These are phyloP conservation scores for Enteromius unitaeniatus DNA, from an alignment of 2,797 vertebrate species.

Conservation along the genomic window DNA sequence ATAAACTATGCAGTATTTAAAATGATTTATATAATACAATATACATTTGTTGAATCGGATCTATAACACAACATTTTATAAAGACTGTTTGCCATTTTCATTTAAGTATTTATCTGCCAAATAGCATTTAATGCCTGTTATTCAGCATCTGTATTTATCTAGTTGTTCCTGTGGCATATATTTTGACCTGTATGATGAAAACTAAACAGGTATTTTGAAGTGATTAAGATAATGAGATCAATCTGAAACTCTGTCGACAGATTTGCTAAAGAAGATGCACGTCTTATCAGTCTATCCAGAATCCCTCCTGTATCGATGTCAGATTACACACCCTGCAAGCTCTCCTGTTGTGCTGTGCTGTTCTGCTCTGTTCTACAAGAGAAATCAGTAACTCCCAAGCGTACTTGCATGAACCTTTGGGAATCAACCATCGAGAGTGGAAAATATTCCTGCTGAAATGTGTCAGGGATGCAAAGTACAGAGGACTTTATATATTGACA, in stretches of 20 bases:
- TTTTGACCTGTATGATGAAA: conserved; percentile 6
- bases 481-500: too few species aligned
- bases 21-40: neutral
- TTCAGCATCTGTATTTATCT: conserved; percentile 1
- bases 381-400: conserved; percentile 57
- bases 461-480: neutral
- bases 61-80: neutral
- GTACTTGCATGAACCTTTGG: conserved; percentile 65
- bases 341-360: conserved; percentile 47
- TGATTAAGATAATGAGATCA: conserved; percentile 53
- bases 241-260: conserved; percentile 40
- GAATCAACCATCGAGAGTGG: conserved; percentile 77
- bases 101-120: neutral
- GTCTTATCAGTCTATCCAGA: conserved; percentile 52
- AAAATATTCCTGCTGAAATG: conserved; percentile 56
- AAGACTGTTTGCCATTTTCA: neutral
- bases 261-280: conserved; percentile 46
- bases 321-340: conserved; percentile 52
- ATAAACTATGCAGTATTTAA: neutral
- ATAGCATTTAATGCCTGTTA: neutral
- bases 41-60: neutral
- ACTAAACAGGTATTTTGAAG: conserved; percentile 33
- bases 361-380: conserved; percentile 60
- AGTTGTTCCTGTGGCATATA: neutral
- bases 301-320: conserved; percentile 47